Evolutionary conservation across 2,797 vertebrate species (phyloP), one percentile per base, ranked within the genome.

Genomic region (Melanogrammus aeglefinus): DNA sequence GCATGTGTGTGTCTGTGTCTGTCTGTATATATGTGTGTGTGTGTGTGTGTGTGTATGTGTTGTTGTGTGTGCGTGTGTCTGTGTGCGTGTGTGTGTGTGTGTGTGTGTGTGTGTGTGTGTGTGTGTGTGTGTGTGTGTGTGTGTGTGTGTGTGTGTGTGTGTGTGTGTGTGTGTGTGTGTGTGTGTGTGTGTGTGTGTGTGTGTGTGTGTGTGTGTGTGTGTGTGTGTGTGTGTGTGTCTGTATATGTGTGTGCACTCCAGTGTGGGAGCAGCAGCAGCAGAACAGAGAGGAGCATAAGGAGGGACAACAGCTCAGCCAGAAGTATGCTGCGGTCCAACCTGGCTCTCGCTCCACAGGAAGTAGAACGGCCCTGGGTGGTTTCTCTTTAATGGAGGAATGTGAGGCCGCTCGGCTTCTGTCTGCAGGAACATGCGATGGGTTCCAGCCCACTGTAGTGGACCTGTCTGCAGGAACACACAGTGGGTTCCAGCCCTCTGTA

Each of bases 261-360:
- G 88, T 86, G 81, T 84, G 39, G 85, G 76, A 16, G 70, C 66
- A 82, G 78, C 51, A 79, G 78, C 38, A 81, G 80, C 33, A 84
- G 75, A 76, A 78, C 77, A 86, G 86, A 87, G 84, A 77, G 85
- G 88, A 81, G 82, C 69, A 84, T 76, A 72, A 91, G 87, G 85
- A 90, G 90, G 88, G 91, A 93, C 90, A 92, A 94, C 91, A 92
- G 91, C 93, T 93, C 91, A 92, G 91, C 91, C 90, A 92, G 89
- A 94, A 93, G 90, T 93, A 94, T 93, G 93, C 91, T 93, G 91
- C 84, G 92, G 93, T 93, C 89, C 92, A 92, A 93, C 90, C 92
- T 93, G 92, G 93, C 92, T 88, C 90, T 92, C 89, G 88, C 90
- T 91, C 91, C 90, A 93, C 92, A 93, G 93, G 93, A 94, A 94